Evolutionary conservation across 2,888 invertebrate species (phyloP), one percentile per base, ranked within the genome.

Genomic region (Chironomus tentans): DNA sequence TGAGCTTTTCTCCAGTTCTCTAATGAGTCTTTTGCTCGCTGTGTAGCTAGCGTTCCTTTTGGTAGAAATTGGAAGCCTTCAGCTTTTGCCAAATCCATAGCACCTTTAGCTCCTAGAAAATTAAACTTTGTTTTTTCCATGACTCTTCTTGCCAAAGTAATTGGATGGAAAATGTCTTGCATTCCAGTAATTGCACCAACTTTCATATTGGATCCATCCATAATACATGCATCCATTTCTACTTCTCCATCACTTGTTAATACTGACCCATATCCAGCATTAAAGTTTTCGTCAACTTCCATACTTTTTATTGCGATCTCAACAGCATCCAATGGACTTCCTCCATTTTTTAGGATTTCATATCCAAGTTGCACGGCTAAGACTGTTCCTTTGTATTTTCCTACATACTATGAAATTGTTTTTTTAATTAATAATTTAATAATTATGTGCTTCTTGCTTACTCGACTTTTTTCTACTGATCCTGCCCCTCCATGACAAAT

Each of bases 401-500:
- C 87, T 38, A 86, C 84, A 0, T 28, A 38, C 71, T 71, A 3
- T 56, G 7, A 50, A 47, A 6, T 47, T 47, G 3, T 21, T 24
- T 12, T 70, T 70, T 47, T 68, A 24, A 68, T 24, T n/a, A 22
- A 3, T 24, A 3, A 3, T 24, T 15, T 4, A 69, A 38, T 10
- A 47, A 18, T 38, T 18, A 18, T 46, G 10, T 46, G 2, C 7
- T 15, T 2, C 18, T 47, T 47, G 4, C 46, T 47, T 47, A 91
- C 86, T n/a, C 89, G 83, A 22, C 87, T 86, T 71, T 88, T 87
- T 0, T 90, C 87, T 77, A 93, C 91, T 79, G 91, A 88, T 18
- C 94, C 94, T 21, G 94, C 93, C 47, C 94, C 94, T 3, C 94
- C 94, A 79, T 94, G 94, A 0, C 94, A 90, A 68, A 93, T 84